Conservation (phyloP, 2,797 vertebrate genomes). For the Mormyrus proboscirostris region DNA sequence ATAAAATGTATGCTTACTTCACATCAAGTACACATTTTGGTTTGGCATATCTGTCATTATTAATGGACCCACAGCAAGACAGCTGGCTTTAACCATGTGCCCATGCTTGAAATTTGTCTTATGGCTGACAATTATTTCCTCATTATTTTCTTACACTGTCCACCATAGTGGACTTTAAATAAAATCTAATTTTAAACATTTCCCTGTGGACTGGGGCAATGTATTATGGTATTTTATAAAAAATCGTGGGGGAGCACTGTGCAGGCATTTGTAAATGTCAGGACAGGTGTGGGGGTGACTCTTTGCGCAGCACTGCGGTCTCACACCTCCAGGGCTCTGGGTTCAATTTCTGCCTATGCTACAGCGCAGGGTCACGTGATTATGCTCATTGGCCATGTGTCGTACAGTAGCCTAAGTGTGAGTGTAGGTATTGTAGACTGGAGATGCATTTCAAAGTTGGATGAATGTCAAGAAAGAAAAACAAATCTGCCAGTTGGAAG, state of each 20-base stretch:
- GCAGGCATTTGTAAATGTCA: background rate
- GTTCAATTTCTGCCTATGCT: background rate
- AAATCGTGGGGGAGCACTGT: background rate
- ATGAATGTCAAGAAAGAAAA: background rate
- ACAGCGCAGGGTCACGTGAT: background rate
- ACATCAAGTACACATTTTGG: background rate
- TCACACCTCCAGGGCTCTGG: background rate
- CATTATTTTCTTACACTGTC: background rate
- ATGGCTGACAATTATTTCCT: background rate
- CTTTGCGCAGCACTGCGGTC: background rate
- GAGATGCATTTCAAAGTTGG: background rate
- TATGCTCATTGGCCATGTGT: background rate
- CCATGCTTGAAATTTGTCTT: background rate
- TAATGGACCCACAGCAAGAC: background rate
- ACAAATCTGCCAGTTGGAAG: background rate
- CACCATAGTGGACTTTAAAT: background rate
- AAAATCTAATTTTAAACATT: background rate
- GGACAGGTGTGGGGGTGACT: background rate
- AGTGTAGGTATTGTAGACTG: background rate
- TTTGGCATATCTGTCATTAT: background rate
- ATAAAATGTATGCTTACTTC: background rate
- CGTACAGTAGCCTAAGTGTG: background rate
- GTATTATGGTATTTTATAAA: background rate
- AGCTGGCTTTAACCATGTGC: background rate
- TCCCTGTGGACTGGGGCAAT: background rate